Base-by-base conservation (phyloP, 2,113 vertebrate genomes). In the Albula goreensis region DNA sequence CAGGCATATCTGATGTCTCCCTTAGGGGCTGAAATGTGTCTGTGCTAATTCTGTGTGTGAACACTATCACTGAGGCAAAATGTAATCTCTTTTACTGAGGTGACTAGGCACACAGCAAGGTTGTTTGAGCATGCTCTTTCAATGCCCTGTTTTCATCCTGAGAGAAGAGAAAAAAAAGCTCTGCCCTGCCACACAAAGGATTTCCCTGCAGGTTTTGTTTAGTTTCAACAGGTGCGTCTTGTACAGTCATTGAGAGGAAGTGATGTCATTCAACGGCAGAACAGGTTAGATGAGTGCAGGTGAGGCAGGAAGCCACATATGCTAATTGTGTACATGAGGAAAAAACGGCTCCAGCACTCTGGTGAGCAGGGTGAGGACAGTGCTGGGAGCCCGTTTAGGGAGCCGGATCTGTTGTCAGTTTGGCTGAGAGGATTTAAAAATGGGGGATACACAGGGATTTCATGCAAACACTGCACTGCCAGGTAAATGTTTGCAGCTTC, bases 261-360 rank as follows among this genome's bases (percentile, higher is more conserved):
- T 95, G 95, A 96, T 96, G 96, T 95, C 94, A 96, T 92, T 93
- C 93, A 91, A 93, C 88, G 92, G 95, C 93, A 93, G 95, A 97
- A 98, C 97, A 97, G 97, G 97, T 98, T 96, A 88, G 96, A 96
- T 96, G 93, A 97, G 96, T 95, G 90, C 92, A 95, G 96, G 96
- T 95, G 95, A 94, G 92, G 92, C 90, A 91, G 95, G 94, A 95
- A 95, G 95, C 92, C 88, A 92, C 89, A 78, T 57, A 77, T 93
- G 52, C 93, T 95, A 94, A 95, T 95, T 95, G 96, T 95, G 94
- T 93, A 89, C 93, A 87, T 91, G 79, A 90, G 93, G 31, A 89
- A 91, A 94, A 94, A 94, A 94, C 90, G 89, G 94, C 95, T 96
- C 84, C 94, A 92, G 81, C 82, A 91, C 96, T 96, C 93, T 92